Conservation (phyloP, 1,140 invertebrate species). For the Atta colombica region DNA sequence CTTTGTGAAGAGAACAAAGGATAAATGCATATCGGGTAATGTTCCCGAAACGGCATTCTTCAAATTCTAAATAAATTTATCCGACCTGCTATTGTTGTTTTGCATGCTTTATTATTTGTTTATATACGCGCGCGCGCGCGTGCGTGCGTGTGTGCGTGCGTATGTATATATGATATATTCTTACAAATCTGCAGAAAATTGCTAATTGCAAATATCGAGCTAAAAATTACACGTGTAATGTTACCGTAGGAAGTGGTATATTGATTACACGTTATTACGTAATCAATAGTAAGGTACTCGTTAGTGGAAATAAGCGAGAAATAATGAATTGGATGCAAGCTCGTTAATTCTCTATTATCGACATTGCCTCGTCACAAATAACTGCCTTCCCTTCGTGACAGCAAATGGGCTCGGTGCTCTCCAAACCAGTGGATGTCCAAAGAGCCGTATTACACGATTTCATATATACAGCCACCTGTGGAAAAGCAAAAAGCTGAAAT, state of each 20-base stretch:
- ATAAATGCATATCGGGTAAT: slow-evolving; percentile 40
- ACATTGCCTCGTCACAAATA: slow-evolving; percentile 34
- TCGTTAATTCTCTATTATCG: slow-evolving; percentile 51
- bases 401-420: slow-evolving; percentile 70
- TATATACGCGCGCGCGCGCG: too few species aligned
- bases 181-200: slow-evolving; percentile 13
- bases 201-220: neutral
- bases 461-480: slow-evolving; percentile 67
- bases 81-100: neutral
- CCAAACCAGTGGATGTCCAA: slow-evolving; percentile 72
- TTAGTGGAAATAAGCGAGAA: neutral
- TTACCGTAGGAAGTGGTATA: neutral
- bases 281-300: slow-evolving; percentile 5
- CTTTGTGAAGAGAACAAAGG: slow-evolving; percentile 46
- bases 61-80: slow-evolving; percentile 45
- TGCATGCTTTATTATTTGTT: neutral
- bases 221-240: neutral
- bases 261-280: slow-evolving; percentile 11
- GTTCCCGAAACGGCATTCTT: slow-evolving; percentile 32
- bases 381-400: slow-evolving; percentile 70
- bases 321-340: slow-evolving; percentile 28
- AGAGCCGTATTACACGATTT: slow-evolving; percentile 63
- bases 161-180: too few species aligned
- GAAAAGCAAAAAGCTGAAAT: slow-evolving; percentile 40
- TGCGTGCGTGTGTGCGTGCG: too few species aligned